Evolutionary conservation across 2,888 invertebrate species (phyloP).

Genomic region (Caradrina kadenii): DNA sequence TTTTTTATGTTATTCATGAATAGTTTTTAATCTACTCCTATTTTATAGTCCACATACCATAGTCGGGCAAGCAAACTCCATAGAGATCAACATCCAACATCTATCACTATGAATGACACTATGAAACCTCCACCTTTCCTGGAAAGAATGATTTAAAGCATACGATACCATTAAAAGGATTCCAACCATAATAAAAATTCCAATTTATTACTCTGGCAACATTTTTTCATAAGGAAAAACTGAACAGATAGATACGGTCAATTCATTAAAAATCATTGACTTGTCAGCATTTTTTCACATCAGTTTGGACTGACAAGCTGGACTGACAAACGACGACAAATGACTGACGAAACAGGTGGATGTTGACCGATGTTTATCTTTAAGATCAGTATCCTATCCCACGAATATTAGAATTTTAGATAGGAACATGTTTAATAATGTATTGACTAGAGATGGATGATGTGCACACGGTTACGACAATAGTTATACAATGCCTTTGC

Average conservation of each 20-base stretch:
- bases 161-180: slow-evolving; percentile 38
- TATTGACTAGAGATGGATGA: slow-evolving; percentile 44
- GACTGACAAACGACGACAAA: slow-evolving; percentile 68
- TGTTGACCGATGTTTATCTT: slow-evolving; percentile 60
- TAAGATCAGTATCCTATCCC: slow-evolving; percentile 69
- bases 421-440: slow-evolving; percentile 58
- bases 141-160: slow-evolving; percentile 43
- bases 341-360: slow-evolving; percentile 66
- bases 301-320: slow-evolving; percentile 58
- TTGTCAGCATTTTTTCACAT: slow-evolving; percentile 55
- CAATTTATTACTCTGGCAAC: slow-evolving; percentile 23
- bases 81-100: slow-evolving; percentile 10
- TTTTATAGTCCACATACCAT: slow-evolving; percentile 35
- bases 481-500: slow-evolving; percentile 22
- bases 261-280: slow-evolving; percentile 56
- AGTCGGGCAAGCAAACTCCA: slow-evolving; percentile 5
- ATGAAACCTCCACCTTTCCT: slow-evolving; percentile 11
- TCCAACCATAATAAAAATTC: slow-evolving; percentile 15
- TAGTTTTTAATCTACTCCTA: slow-evolving; percentile 5
- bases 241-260: slow-evolving; percentile 23
- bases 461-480: slow-evolving; percentile 28
- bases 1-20: slow-evolving; percentile 2
- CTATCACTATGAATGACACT: slow-evolving; percentile 48
- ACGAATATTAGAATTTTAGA: slow-evolving; percentile 76
- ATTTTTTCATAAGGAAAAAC: slow-evolving; percentile 27